Base-by-base conservation (phyloP, 2,797 vertebrate species). In the Monodelphis domestica region DNA sequence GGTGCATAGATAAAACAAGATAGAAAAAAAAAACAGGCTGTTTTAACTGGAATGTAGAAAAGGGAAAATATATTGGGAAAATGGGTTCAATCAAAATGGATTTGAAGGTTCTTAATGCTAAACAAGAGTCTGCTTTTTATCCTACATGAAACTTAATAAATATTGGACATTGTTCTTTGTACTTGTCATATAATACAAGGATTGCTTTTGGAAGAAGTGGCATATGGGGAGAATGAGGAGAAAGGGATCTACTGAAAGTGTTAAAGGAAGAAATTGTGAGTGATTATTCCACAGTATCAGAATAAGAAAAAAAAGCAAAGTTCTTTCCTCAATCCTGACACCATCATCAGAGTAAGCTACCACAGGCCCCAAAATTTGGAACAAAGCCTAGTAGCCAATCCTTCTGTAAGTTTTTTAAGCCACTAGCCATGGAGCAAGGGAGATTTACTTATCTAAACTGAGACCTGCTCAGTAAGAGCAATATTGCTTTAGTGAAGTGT, bases 371-470 rank as follows among this genome's bases (percentile, higher is more conserved):
- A 90, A 95, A 91, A 12, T 96, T 92, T 93, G 90, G 89, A 78
- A 55, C 89, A 95, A 94, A 93, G 78, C 26, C 94, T 6, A 9
- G 55, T 92, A 53, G 9, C 56, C 95, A 96, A 94, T 93, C 50
- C 33, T 94, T 96, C 89, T 38, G 52, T 87, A 92, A 54, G 55
- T 97, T 95, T 97, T 89, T 95, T 56, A 95, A 96, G 12, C 45
- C 78, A 89, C 55, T 90, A 89, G 92, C 87, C 93, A 53, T 51
- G 96, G 93, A 93, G 63, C 70, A 90, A 7, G 89, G 24, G 57
- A 1, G 33, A 88, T 91, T 92, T 94, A 55, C 90, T 94, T 88
- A 88, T 38, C 56, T 15, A 56, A 59, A 95, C 91, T 94, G 59
- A 1, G 11, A 9, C 59, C 38, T 78, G 38, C n/a, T 45, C n/a